Evolutionary conservation across 2,113 vertebrate genomes (phyloP), one percentile per base, ranked within the genome.

Genomic region (Addax nasomaculatus): DNA sequence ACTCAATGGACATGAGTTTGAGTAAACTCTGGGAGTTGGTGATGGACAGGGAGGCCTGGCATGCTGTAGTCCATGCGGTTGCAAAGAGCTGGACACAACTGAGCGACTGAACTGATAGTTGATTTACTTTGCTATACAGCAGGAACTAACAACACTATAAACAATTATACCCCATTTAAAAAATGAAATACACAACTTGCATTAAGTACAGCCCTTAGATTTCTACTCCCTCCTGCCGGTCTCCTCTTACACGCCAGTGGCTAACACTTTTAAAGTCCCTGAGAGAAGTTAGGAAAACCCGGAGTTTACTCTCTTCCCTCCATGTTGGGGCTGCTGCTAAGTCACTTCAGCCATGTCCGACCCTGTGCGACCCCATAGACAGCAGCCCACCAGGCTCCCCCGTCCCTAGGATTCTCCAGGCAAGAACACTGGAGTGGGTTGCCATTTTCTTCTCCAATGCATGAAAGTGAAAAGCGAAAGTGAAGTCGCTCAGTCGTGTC

Each of bases 161-260:
- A 67, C 62, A n/a, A 67, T 67, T n/a, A 67, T n/a, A 67, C 33
- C 7, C 33, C 33, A 67, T n/a, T 64, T 9, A 67, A 67, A 67
- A 67, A 9, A 5, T n/a, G 33, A 67, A n/a, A n/a, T 15, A 49
- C 4, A 49, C 5, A 13, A 25, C 45, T 47, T 30, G 30, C 53
- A 47, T 67, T 43, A 76, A 93, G 7, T 67, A 64, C 4, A 55
- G 60, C 47, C 73, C 62, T 85, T 64, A 45, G 17, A 36, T 16
- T 5, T 29, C 25, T 6, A 25, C 29, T 5, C 0, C 39, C 12
- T 10, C 12, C 7, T 30, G 5, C 62, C 0, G 0, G 62, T 3
- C 62, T 64, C 36, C 25, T n/a, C 12, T 23, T 12, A 25, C 1
- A 11, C 78, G 17, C 62, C 33, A 51, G 78, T 12, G 3, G 5